These are phyloP conservation scores for Papilio machaon DNA, from an alignment of 1,140 invertebrate genomes.

Conservation along the genomic window DNA sequence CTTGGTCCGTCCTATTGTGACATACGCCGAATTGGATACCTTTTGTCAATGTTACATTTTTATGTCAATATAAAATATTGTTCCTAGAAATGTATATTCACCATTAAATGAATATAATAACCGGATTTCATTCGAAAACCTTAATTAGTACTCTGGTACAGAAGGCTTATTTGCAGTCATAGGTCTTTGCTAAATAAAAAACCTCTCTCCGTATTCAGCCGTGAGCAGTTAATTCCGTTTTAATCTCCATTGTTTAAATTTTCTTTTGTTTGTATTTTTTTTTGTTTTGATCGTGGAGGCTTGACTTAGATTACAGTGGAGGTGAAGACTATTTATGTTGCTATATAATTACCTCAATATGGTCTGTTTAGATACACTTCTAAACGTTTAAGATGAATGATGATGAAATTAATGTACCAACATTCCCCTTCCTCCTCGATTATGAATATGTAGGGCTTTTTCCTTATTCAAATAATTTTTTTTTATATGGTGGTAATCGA, in stretches of 20 bases:
- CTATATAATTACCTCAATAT: slow-evolving; percentile 7
- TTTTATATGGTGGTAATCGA: too few relatives aligned
- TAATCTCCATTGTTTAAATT: slow-evolving; percentile 12
- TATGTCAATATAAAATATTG: too few relatives aligned
- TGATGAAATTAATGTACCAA: background rate
- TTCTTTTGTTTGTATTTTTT: slow-evolving; percentile 19
- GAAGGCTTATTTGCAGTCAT: background rate
- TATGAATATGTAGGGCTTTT: too few relatives aligned
- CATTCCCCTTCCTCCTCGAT: background rate
- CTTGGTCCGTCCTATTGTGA: too few relatives aligned
- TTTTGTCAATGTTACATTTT: too few relatives aligned
- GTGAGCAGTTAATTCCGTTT: slow-evolving; percentile 27
- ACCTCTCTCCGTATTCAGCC: slow-evolving; percentile 19
- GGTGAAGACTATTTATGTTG: background rate
- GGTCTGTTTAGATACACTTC: background rate
- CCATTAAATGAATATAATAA: background rate
- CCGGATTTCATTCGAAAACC: background rate
- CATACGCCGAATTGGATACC: too few relatives aligned
- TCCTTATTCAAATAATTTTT: too few relatives aligned
- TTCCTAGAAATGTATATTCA: background rate
- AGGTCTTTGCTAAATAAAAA: slow-evolving; percentile 21
- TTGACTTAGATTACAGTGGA: slow-evolving; percentile 10
- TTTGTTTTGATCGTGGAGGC: slow-evolving; percentile 17
- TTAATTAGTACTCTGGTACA: slow-evolving; percentile 20
- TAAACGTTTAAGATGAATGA: background rate